Base-by-base conservation (phyloP, 2,797 vertebrate genomes). In the Amniataba percoides region DNA sequence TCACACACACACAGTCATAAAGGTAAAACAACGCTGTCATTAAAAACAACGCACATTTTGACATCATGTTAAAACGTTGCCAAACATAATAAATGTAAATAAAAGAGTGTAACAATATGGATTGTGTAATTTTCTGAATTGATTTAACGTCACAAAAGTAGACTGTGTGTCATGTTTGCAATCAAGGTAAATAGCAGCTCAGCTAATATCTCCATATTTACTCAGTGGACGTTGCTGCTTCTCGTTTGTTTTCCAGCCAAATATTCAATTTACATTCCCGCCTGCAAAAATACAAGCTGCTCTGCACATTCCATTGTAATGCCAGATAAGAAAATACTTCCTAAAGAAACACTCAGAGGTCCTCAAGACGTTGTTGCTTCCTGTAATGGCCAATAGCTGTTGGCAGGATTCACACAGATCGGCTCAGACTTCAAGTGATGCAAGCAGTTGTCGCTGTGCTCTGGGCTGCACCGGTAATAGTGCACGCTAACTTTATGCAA, bases 301-400 rank as follows among this genome's bases (percentile, higher is more conserved):
- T 68, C 67, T 62, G 60, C n/a, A 25, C 66, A 72, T 63, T 78
- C 61, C 58, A 63, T 75, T 68, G 46, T 74, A 59, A 74, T 19
- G n/a, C 57, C 34, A 56, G 77, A 86, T 78, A 65, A 88, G 36
- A 83, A 69, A 85, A 72, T 0, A 31, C 65, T 86, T 87, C 74
- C 70, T 74, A 55, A 60, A 70, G 49, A 82, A 69, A 21, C n/a
- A 73, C 15, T 23, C 18, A 11, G 36, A 52, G 15, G 25, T 53
- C 31, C 49, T 71, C 36, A 52, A 64, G 49, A 62, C 11, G 0
- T 36, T 61, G 14, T 23, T 4, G 53, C 57, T 87, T 87, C 77
- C 75, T 74, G 74, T 74, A 21, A 45, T 18, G 15, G 39, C 25
- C 3, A 18, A 8, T 63, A 23, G 34, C 42, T 45, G 27, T 71